A percentile compares a stretch with the other conserved stretches of the same genome.
These are phyloP conservation scores for Eristalis intricaria DNA, from an alignment of 2,888 invertebrate species.

Conservation along the genomic window DNA sequence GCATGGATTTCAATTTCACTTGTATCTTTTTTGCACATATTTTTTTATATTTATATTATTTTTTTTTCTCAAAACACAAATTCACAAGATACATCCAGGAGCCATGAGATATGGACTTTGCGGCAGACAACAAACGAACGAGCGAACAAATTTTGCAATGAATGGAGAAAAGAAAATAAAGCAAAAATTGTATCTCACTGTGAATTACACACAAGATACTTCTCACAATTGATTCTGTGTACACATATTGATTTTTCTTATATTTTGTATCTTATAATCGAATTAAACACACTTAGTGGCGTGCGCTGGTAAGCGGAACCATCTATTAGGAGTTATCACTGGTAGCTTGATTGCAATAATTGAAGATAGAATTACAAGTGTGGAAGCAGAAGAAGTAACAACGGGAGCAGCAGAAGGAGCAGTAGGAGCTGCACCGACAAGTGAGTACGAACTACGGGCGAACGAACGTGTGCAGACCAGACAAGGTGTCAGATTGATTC, in stretches of 20 bases:
- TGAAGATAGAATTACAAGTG: slow-evolving; percentile 33
- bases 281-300: slow-evolving; percentile 59
- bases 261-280: slow-evolving; percentile 60
- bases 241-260: slow-evolving; percentile 66
- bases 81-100: slow-evolving; percentile 27
- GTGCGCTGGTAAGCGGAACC: slow-evolving; percentile 46
- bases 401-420: slow-evolving; percentile 1
- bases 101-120: slow-evolving; percentile 14
- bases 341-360: slow-evolving; percentile 23
- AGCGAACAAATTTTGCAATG: background rate
- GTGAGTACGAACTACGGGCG: slow-evolving; percentile 4
- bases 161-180: slow-evolving; percentile 4
- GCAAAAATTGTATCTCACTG: background rate
- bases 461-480: slow-evolving; percentile 34
- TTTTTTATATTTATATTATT: no score
- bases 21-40: slow-evolving; percentile 6
- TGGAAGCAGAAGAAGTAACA: slow-evolving; percentile 13
- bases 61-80: background rate
- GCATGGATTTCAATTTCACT: slow-evolving; percentile 32
- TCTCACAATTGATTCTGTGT: slow-evolving; percentile 52
- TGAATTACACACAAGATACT: slow-evolving; percentile 40
- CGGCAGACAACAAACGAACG: background rate
- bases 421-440: slow-evolving; percentile 31
- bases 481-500: slow-evolving; percentile 63
- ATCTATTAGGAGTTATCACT: slow-evolving; percentile 57